Conservation (phyloP, 2,888 invertebrate species). For the Nycteola revayana region DNA sequence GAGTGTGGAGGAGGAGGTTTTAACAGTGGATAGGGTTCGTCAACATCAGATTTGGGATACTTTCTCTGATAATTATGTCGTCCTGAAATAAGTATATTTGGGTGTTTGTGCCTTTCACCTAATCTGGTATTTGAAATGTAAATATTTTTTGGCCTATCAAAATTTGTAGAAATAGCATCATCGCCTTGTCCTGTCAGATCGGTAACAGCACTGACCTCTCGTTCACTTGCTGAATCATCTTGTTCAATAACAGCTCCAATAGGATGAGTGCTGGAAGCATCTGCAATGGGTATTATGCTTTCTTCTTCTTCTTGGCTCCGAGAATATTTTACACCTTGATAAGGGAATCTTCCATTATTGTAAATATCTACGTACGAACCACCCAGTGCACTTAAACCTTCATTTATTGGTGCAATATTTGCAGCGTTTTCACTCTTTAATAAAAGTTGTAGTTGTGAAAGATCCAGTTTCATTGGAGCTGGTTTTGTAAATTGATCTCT, state of each 20-base stretch:
- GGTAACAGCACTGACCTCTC: constrained; percentile 44
- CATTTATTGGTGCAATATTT: constrained; percentile 43
- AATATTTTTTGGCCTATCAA: constrained; percentile 47
- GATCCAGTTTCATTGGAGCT: constrained; percentile 57
- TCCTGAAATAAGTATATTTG: constrained; percentile 48
- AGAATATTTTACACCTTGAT: constrained; percentile 72
- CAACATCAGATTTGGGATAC: constrained; percentile 54
- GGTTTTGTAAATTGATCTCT: constrained; percentile 59
- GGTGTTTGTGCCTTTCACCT: constrained; percentile 54
- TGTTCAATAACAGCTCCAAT: constrained; percentile 76
- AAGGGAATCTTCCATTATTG: constrained; percentile 57
- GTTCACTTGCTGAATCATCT: constrained; percentile 52
- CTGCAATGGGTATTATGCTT: constrained; percentile 65
- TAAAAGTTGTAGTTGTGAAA: constrained; percentile 62
- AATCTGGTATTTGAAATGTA: constrained; percentile 42
- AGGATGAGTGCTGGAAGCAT: constrained; percentile 65
- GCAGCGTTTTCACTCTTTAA: constrained; percentile 61
- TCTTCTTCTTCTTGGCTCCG: constrained; percentile 76
- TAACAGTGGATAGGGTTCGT: constrained; percentile 68
- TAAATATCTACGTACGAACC: constrained; percentile 64
- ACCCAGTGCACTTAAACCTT: constrained; percentile 47
- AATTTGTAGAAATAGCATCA: constrained; percentile 40
- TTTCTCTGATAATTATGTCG: constrained; percentile 55
- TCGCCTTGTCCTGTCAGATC: constrained; percentile 54
- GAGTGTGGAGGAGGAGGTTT: constrained; percentile 68